Evolutionary conservation across 1,140 invertebrate genomes (phyloP), one percentile per base, ranked within the genome.

Genomic region (Microplitis mediator): DNA sequence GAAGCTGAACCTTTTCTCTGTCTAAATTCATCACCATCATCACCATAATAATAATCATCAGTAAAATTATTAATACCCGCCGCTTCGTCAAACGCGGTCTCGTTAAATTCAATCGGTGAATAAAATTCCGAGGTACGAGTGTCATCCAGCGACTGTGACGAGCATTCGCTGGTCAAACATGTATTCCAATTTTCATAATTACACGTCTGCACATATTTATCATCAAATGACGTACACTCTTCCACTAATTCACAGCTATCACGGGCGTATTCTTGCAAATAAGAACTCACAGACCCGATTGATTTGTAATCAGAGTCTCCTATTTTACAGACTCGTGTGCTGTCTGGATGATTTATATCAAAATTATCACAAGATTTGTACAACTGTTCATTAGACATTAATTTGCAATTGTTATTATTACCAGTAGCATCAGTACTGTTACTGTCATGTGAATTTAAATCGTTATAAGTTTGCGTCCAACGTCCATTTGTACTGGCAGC

Each of bases 1-100:
- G 72, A 31, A 2, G 56, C 56, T 3, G 75, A 76, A 4, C 75
- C 75, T 54, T 76, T 76, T 13, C 75, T 65, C 45, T 50, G 16
- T 9, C 72, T 60, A 72, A 66, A 76, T 54, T 69, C 61, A 11
- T 51, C n/a, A 16, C 65, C 36, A n/a, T 61, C 23, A 11, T 74
- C 72, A 68, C 69, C 63, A 67, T 45, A 32, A 51, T 71, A 61
- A 16, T 58, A 65, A 35, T 61, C 39, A 0, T 9, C 32, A 62
- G 6, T 9, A 45, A 45, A 45, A 45, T 62, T 23, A 32, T 60
- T 34, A 36, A 31, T 31, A 11, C 50, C 31, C 3, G 13, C 34
- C 4, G 32, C 31, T 23, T 73, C 64, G 62, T 60, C 64, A 32
- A 64, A 62, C 4, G 32, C 60, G 11, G 60, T 31, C 34, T 70